Conservation (phyloP, 2,888 invertebrate genomes). For the Nycteola revayana region DNA sequence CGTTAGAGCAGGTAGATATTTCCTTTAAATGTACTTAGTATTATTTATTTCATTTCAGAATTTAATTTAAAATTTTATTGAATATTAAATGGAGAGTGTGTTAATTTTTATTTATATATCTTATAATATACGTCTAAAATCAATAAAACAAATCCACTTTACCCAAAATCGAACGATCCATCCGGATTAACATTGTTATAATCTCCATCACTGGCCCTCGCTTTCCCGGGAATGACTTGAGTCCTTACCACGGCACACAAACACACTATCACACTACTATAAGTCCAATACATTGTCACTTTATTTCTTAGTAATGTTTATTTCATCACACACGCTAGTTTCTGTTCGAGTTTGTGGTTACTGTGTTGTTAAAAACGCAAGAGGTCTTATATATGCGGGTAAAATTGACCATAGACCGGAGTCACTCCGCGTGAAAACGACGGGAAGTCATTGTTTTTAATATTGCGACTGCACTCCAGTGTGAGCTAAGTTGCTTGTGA, state of each 20-base stretch:
- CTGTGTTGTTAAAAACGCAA: conserved; percentile 71
- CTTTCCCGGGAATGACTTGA: conserved; percentile 72
- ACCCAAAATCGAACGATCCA: conserved; percentile 90
- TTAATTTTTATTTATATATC: no score
- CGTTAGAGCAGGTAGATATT: no score
- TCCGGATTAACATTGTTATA: conserved; percentile 86
- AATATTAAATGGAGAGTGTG: no score
- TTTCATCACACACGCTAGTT: conserved; percentile 33
- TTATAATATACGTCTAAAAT: no score
- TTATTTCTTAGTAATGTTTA: not conserved
- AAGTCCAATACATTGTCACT: conserved; percentile 57
- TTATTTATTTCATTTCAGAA: no score
- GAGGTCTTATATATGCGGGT: conserved; percentile 73
- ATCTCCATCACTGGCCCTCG: conserved; percentile 78
- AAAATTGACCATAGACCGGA: conserved; percentile 66
- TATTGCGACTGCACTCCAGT: conserved; percentile 36
- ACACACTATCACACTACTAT: conserved; percentile 59
- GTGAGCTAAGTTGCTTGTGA: no score
- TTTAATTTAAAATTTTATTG: no score
- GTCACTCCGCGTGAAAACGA: conserved; percentile 71
- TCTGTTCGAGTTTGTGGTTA: conserved; percentile 49
- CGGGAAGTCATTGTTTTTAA: conserved; percentile 80
- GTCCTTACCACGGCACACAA: conserved; percentile 62
- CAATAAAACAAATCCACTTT: conserved; percentile 31
- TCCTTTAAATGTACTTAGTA: no score